Base-by-base conservation (phyloP, 2,888 invertebrate species). In the Invenusta paracnida region DNA sequence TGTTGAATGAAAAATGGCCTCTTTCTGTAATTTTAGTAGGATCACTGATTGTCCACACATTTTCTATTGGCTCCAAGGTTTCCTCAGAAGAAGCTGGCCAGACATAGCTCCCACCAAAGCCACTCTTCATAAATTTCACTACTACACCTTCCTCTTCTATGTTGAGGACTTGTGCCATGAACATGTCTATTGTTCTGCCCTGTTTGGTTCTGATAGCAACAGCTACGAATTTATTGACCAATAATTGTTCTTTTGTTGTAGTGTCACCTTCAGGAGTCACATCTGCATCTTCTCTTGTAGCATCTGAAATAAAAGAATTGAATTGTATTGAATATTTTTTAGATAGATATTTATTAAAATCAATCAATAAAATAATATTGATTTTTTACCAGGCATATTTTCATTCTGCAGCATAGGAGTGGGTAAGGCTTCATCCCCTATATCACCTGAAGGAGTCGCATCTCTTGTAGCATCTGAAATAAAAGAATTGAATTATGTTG, bases 81-180 rank as follows among this genome's bases (percentile, higher is more conserved):
- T 73, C 73, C 23, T 73, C 27, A 23, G 73, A 23, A 73, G 73
- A 73, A 73, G 73, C 73, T 73, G 73, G 73, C 73, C 73, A 73
- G 73, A 25, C 73, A 73, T 73, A 73, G 17, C 73, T 23, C 11
- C 73, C 48, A 48, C 27, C 73, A 73, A 13, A 73, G 5, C 25
- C 25, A 73, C 11, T 23, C 23, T 73, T 73, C 27, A 73, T 73
- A 73, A 13, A 73, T 73, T 73, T 73, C 11, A 73, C 25, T 13
- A 73, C 73, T 73, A 73, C 73, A 73, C 73, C 73, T 73, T 73
- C 27, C 73, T 73, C 73, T 73, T 73, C 73, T 23, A 73, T 73
- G 11, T 73, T 23, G 27, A 73, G 73, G 17, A 48, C 48, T 48
- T 48, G 48, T 17, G 48, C 48, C 48, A 48, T 48, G 17, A 48